Percentiles rank a stretch among this genome's conserved stretches.
Evolutionary conservation across 2,888 invertebrate genomes (phyloP).

Genomic region (Drosophila pseudotakahashii): DNA sequence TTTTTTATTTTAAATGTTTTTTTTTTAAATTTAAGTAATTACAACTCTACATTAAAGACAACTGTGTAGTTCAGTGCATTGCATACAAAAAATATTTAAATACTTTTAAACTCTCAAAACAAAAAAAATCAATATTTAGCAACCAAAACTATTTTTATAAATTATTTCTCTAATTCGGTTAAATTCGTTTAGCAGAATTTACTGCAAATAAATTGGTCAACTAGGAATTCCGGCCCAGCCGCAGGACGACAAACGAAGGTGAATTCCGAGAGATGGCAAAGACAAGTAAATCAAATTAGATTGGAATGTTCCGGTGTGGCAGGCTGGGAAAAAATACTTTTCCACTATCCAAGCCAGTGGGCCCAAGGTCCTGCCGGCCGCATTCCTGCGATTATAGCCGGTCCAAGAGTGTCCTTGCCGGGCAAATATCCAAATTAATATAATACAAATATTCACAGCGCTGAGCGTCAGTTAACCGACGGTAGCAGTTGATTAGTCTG

Average conservation of each 20-base stretch:
- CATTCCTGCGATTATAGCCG: slow-evolving; percentile 44
- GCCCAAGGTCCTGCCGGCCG: slow-evolving; percentile 3
- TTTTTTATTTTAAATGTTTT: too few species aligned
- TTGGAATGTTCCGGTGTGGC: slow-evolving; percentile 49
- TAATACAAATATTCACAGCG: slow-evolving; percentile 65
- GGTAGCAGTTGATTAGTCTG: slow-evolving; percentile 65
- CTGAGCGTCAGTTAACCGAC: slow-evolving; percentile 50
- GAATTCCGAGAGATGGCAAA: slow-evolving; percentile 20
- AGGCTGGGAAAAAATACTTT: slow-evolving; percentile 21
- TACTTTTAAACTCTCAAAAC: slow-evolving; percentile 4
- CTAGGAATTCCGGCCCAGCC: neutral
- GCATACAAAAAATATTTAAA: neutral
- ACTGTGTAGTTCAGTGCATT: too few species aligned
- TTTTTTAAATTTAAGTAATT: too few species aligned
- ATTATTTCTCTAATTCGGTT: neutral
- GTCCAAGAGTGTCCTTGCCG: slow-evolving; percentile 5
- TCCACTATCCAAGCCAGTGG: neutral
- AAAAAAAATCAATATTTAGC: neutral
- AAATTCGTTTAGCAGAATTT: neutral
- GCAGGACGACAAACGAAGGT: slow-evolving; percentile 22
- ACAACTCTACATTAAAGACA: too few species aligned
- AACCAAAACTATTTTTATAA: neutral
- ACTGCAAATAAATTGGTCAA: neutral
- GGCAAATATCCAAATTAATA: slow-evolving; percentile 69
- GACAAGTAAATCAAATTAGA: slow-evolving; percentile 62